These are phyloP conservation scores for Astyanax mexicanus DNA, from an alignment of 2,797 vertebrate genomes.

Conservation along the genomic window DNA sequence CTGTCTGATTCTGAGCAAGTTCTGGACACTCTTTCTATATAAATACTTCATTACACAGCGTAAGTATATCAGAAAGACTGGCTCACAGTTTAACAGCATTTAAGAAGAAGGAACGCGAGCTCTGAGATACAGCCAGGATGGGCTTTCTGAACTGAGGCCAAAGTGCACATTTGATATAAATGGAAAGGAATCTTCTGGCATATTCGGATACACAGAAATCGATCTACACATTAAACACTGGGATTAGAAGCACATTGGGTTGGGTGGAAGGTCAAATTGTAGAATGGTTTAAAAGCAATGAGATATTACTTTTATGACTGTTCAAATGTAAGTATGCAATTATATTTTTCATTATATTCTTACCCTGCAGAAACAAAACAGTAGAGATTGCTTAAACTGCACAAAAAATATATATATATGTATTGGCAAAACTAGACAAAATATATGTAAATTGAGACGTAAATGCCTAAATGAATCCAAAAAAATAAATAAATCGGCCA, in stretches of 20 bases:
- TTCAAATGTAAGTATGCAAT: too few species aligned
- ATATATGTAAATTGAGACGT: too few species aligned
- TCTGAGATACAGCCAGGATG: background rate
- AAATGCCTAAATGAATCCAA: too few species aligned
- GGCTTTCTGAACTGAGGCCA: slow-evolving; percentile 4
- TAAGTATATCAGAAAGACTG: background rate
- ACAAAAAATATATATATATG: too few species aligned
- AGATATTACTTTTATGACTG: too few species aligned
- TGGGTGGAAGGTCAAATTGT: background rate
- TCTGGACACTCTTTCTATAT: background rate
- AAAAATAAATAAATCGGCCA: too few species aligned
- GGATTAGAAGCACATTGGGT: too few species aligned
- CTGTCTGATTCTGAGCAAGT: background rate
- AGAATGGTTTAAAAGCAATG: background rate
- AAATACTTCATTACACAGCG: background rate
- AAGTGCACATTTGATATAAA: slow-evolving; percentile 13
- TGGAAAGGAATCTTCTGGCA: slow-evolving; percentile 9
- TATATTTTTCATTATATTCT: too few species aligned
- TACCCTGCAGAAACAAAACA: too few species aligned
- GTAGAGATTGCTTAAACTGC: too few species aligned
- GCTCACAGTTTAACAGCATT: background rate
- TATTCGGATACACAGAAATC: background rate
- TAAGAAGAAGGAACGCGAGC: background rate
- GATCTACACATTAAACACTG: slow-evolving; percentile 10
- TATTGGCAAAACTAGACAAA: too few species aligned